These are phyloP conservation scores for Taphrorychus bicolor DNA, from an alignment of 2,888 invertebrate genomes.

Conservation along the genomic window DNA sequence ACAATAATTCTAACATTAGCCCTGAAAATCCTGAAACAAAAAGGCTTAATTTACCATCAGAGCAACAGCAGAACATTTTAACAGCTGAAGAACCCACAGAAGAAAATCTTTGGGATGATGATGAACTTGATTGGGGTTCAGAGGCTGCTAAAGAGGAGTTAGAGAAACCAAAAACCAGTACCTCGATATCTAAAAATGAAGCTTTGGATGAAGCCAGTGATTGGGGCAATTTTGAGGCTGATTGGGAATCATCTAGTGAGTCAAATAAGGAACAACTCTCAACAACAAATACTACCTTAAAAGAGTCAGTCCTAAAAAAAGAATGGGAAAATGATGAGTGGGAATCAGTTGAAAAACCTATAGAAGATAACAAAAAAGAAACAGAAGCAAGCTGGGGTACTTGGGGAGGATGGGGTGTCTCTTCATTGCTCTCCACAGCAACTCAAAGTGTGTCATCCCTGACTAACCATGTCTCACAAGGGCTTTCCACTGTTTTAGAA, in stretches of 20 bases:
- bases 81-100: slow-evolving; percentile 22
- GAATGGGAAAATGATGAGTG: slow-evolving; percentile 56
- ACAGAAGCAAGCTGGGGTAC: slow-evolving; percentile 40
- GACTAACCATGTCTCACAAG: slow-evolving; percentile 82
- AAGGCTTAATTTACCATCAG: too few relatives aligned
- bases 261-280: background rate
- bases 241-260: slow-evolving; percentile 27
- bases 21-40: too few relatives aligned
- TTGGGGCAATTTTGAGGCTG: slow-evolving; percentile 42
- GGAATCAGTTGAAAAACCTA: slow-evolving; percentile 61
- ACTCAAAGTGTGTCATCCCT: slow-evolving; percentile 78
- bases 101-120: slow-evolving; percentile 57
- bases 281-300: too few relatives aligned
- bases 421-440: slow-evolving; percentile 78
- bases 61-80: background rate
- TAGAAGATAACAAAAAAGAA: too few relatives aligned
- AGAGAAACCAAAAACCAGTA: background rate
- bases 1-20: too few relatives aligned
- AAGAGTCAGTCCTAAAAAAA: slow-evolving; percentile 48
- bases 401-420: slow-evolving; percentile 81
- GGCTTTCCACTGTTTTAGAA: slow-evolving; percentile 79
- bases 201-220: slow-evolving; percentile 40
- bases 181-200: slow-evolving; percentile 11
- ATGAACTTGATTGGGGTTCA: slow-evolving; percentile 48
- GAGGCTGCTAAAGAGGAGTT: slow-evolving; percentile 39